Conservation (phyloP, 2,113 vertebrate species). For the Nerophis ophidion region DNA sequence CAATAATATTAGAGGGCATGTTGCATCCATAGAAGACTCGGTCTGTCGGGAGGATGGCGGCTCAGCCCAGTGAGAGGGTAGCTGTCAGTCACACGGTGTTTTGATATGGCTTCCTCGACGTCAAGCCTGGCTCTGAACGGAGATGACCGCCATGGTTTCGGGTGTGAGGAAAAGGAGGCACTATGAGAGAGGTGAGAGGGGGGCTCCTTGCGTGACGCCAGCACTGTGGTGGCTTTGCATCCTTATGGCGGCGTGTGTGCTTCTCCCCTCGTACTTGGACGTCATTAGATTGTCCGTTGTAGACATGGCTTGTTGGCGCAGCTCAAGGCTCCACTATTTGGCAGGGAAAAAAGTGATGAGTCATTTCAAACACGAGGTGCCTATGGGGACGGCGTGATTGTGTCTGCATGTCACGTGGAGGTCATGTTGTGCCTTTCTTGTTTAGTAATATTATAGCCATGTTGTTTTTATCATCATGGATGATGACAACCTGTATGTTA, state of each 20-base stretch:
- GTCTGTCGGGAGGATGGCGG: constrained; percentile 41
- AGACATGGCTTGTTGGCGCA: constrained; percentile 19
- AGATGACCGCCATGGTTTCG: constrained; percentile 50
- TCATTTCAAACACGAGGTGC: constrained; percentile 31
- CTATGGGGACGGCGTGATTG: constrained; percentile 23
- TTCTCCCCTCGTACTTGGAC: constrained; percentile 22
- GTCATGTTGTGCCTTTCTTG: constrained; percentile 3
- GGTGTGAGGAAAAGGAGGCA: constrained; percentile 62
- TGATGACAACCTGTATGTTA: constrained; percentile 5
- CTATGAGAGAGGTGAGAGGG: constrained; percentile 62
- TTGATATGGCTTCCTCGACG: constrained; percentile 34
- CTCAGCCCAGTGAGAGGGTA: constrained; percentile 32
- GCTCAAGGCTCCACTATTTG: constrained; percentile 3
- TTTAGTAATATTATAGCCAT: background rate
- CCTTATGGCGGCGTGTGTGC: constrained; percentile 17
- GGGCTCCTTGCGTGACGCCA: constrained; percentile 32
- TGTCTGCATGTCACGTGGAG: constrained; percentile 25
- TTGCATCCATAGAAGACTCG: constrained; percentile 52
- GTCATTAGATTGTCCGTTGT: background rate
- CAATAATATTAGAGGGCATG: constrained; percentile 46
- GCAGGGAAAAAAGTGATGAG: constrained; percentile 32
- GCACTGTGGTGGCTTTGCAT: constrained; percentile 34
- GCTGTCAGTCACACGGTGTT: constrained; percentile 16
- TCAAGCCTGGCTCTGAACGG: constrained; percentile 28
- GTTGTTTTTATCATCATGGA: constrained; percentile 9